A percentile compares a stretch with the other conserved stretches of the same genome.
These are phyloP conservation scores for Exephanes ischioxanthus DNA, from an alignment of 2,888 invertebrate species.

Conservation along the genomic window DNA sequence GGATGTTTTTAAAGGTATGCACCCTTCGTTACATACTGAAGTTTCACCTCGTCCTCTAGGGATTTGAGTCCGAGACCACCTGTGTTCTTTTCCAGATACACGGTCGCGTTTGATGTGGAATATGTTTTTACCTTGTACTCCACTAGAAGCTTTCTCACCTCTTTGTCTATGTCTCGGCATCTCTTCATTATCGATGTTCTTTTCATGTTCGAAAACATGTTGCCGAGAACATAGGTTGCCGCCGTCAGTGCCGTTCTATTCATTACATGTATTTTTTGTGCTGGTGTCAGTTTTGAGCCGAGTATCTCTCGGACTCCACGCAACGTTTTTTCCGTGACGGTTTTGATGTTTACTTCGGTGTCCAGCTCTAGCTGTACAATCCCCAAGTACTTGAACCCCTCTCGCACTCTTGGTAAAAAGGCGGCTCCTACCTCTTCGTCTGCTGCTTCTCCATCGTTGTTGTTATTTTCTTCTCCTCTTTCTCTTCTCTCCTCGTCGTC, in stretches of 20 bases:
- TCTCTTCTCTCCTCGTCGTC: neutral
- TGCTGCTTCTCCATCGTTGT: too few relatives aligned
- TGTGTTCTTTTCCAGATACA: neutral
- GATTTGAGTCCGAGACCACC: constrained; percentile 21
- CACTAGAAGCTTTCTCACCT: constrained; percentile 8
- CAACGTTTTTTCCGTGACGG: neutral
- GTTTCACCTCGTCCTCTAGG: too few relatives aligned
- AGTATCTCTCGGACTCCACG: neutral
- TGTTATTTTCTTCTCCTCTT: neutral
- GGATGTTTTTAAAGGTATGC: too few relatives aligned
- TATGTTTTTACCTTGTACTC: constrained; percentile 12
- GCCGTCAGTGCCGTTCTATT: constrained; percentile 59
- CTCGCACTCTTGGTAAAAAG: too few relatives aligned
- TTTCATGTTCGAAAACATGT: constrained; percentile 44
- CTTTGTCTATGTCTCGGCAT: constrained; percentile 12
- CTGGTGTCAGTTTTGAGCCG: constrained; percentile 47
- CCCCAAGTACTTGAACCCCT: neutral
- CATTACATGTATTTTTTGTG: constrained; percentile 46
- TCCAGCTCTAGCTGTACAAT: constrained; percentile 28
- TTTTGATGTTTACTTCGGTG: neutral
- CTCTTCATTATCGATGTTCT: constrained; percentile 16
- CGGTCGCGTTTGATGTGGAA: constrained; percentile 39
- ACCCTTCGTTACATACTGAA: too few relatives aligned
- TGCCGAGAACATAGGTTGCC: constrained; percentile 61
- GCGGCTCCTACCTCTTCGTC: too few relatives aligned